phyloP scores from a whole-genome alignment of 2,797 vertebrate species.

The Pitangus sulphuratus region DNA sequence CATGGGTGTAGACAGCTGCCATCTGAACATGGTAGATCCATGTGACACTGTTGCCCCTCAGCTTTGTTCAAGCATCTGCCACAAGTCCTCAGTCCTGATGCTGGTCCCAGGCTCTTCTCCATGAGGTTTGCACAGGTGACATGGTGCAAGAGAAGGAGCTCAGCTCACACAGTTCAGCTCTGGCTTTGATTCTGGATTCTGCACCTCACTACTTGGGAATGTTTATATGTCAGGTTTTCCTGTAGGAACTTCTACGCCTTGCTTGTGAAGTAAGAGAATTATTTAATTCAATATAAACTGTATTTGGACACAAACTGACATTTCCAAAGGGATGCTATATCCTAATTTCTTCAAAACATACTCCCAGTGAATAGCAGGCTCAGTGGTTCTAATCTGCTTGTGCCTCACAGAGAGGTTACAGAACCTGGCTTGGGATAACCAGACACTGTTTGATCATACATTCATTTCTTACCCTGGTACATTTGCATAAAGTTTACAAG shows the following conservation, averaged over 20 bases:
- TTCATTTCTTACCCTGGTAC: neutral
- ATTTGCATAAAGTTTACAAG: constrained; percentile 25
- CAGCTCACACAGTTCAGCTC: neutral
- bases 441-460: neutral
- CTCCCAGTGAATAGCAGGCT: neutral
- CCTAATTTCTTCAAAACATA: neutral
- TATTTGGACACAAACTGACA: neutral
- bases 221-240: neutral
- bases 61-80: neutral
- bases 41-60: accelerated
- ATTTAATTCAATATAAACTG: neutral
- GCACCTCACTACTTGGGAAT: neutral
- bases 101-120: neutral
- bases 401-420: neutral
- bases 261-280: neutral
- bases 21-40: neutral
- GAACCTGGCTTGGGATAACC: neutral
- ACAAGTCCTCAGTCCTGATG: neutral
- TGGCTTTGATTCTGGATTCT: neutral
- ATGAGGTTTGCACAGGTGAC: accelerated
- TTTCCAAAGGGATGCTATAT: neutral
- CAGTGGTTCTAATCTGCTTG: neutral
- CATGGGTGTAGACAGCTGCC: neutral
- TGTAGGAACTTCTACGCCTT: neutral
- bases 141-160: neutral